phyloP scores from a whole-genome alignment of 2,797 vertebrate species.

The Microtus californicus region DNA sequence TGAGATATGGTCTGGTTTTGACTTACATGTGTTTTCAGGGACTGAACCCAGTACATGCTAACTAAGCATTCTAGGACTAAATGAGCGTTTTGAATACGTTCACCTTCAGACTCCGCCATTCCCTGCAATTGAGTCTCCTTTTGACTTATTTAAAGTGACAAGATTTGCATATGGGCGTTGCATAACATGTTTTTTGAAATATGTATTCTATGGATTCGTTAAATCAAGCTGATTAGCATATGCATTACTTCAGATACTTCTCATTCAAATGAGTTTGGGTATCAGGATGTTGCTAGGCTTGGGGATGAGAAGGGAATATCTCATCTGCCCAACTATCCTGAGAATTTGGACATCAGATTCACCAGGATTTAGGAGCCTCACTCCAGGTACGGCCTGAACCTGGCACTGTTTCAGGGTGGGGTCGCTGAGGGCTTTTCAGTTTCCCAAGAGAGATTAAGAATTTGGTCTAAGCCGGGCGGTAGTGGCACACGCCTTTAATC shows the following conservation, averaged over 20 bases:
- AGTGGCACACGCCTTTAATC: too few relatives aligned
- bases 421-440: too few relatives aligned
- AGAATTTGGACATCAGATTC: not conserved
- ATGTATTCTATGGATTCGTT: not conserved
- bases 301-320: not conserved
- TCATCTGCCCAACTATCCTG: not conserved
- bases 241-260: not conserved
- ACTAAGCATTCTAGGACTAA: not conserved
- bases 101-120: not conserved
- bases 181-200: not conserved
- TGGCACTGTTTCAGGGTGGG: not conserved
- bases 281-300: not conserved
- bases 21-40: not conserved
- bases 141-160: not conserved
- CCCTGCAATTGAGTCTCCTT: not conserved
- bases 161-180: not conserved
- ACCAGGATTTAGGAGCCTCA: not conserved
- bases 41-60: not conserved
- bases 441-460: not conserved
- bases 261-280: not conserved
- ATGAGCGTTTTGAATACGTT: not conserved
- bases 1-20: not conserved
- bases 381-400: not conserved
- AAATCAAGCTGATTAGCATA: not conserved
- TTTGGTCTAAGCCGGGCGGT: not conserved